Base-by-base conservation (phyloP, 2,888 invertebrate species). In the Nephrocerus scutellatus region DNA sequence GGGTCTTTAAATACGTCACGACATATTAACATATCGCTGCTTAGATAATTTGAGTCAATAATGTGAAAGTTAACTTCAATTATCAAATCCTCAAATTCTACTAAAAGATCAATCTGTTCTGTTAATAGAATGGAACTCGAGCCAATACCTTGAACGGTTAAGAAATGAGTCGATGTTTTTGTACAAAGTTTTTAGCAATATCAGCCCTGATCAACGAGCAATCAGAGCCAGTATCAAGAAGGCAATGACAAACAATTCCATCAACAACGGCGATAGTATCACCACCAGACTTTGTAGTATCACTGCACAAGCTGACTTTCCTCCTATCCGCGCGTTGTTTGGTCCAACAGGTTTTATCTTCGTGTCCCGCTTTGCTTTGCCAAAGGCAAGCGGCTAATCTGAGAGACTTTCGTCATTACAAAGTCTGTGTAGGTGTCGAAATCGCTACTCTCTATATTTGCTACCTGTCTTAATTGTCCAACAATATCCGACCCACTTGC, bases 131-230 rank as follows among this genome's bases (percentile, higher is more conserved):
- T 39, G 22, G 39, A 15, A 1, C 33, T 29, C 14, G 18, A 33
- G 5, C 28, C 12, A 13, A 39, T 33, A 14, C 39, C 33, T 9
- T 18, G 20, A 23, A 33, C 29, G 9, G 14, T 8, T 10, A n/a
- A n/a, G n/a, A n/a, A n/a, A n/a, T n/a, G n/a, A n/a, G n/a, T n/a
- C n/a, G n/a, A n/a, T n/a, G n/a, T n/a, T n/a, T n/a, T n/a, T n/a
- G n/a, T n/a, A n/a, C n/a, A n/a, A n/a, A n/a, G n/a, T 23, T 15
- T 14, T 34, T 9, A 34, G 10, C 34, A 2, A 34, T 4, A 14
- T 39, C 39, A 13, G 39, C 30, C 15, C 39, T 39, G 14, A 39
- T 30, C 6, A 35, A 21, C 2, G 34, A 39, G 16, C 22, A 20
- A 9, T 39, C 39, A 5, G 39, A 39, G 3, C 39, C 30, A 10